A percentile compares a stretch with the other conserved stretches of the same genome.
Conservation (phyloP, 2,888 invertebrate species). For the Mimachlamys varia region DNA sequence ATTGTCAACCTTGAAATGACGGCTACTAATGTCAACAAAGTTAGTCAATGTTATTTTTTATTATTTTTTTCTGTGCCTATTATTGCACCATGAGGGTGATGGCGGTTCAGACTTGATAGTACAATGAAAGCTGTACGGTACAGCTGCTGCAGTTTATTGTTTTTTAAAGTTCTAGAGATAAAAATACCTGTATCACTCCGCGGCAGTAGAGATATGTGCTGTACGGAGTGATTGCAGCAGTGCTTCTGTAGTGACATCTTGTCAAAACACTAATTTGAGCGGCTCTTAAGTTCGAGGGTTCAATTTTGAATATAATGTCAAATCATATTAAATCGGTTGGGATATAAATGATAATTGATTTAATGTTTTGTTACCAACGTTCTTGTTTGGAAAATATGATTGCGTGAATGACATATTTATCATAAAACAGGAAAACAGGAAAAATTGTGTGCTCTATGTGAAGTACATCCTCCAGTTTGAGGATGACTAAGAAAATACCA, state of each 20-base stretch:
- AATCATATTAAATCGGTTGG: background rate
- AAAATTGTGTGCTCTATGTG: background rate
- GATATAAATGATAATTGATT: background rate
- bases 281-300: background rate
- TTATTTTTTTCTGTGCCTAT: background rate
- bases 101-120: background rate
- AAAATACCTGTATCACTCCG: conserved; percentile 9
- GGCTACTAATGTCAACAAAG: background rate
- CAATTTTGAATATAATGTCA: background rate
- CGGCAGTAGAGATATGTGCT: background rate
- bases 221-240: background rate
- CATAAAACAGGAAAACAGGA: background rate
- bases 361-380: background rate
- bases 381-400: background rate
- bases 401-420: background rate
- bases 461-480: background rate
- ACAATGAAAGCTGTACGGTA: background rate
- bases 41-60: background rate
- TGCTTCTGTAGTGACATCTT: background rate
- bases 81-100: background rate
- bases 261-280: background rate
- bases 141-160: background rate
- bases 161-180: background rate
- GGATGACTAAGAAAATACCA: no score
- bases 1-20: background rate